Percentiles rank a stretch among this genome's conserved stretches.
Evolutionary conservation across 2,797 vertebrate species (phyloP).

Genomic region (Diceros bicornis): DNA sequence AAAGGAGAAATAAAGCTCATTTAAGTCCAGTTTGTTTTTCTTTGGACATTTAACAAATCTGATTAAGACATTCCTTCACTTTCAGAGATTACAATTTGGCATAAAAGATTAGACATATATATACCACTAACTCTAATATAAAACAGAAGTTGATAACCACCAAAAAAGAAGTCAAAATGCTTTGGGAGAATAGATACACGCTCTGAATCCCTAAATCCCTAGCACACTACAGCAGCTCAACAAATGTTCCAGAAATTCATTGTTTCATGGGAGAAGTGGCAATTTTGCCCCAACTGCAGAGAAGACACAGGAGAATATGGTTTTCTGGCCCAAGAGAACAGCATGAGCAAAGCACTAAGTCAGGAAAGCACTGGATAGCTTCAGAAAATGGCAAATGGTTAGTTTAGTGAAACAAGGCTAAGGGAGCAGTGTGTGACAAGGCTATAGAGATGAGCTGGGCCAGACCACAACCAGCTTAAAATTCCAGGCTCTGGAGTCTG

Average conservation of each 20-base stretch:
- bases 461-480: not conserved
- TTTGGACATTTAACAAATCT: not conserved
- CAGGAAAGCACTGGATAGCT: not conserved
- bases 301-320: not conserved
- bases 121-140: not conserved
- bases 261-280: not conserved
- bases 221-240: not conserved
- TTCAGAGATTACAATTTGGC: slow-evolving; percentile 12
- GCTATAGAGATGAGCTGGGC: not conserved
- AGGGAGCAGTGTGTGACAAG: not conserved
- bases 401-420: not conserved
- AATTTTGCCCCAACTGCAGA: not conserved
- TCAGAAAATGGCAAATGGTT: not conserved
- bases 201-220: not conserved
- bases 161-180: slow-evolving; percentile 13
- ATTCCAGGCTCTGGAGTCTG: not conserved
- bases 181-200: not conserved
- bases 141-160: slow-evolving; percentile 20
- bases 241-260: not conserved
- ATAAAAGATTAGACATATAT: not conserved
- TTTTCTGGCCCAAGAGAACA: not conserved
- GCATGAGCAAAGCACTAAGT: not conserved
- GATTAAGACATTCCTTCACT: slow-evolving; percentile 56
- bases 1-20: slow-evolving; percentile 6
- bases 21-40: not conserved